phyloP scores from a whole-genome alignment of 2,888 invertebrate species.

The Trachelus tabidus region DNA sequence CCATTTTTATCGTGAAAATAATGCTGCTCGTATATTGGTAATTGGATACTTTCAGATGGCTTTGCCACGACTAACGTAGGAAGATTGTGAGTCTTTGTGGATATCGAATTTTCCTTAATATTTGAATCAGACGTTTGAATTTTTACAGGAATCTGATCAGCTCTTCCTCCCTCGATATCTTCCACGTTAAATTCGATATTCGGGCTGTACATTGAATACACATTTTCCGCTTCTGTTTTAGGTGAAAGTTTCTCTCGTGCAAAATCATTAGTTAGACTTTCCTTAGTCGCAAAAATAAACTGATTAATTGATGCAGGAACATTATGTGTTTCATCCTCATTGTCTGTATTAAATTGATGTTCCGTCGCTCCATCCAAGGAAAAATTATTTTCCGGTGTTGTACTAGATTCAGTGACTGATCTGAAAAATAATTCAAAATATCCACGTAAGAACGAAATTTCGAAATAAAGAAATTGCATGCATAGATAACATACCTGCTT shows the following conservation, averaged over 20 bases:
- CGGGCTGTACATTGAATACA: constrained; percentile 29
- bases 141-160: constrained; percentile 14
- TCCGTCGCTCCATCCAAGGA: too few species aligned
- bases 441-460: too few species aligned
- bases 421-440: too few species aligned
- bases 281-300: too few species aligned
- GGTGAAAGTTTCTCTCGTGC: constrained; percentile 10
- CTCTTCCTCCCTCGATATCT: constrained; percentile 13
- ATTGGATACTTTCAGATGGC: constrained; percentile 2
- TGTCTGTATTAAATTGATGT: too few species aligned
- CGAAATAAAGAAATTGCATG: too few species aligned
- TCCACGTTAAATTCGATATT: constrained; percentile 22
- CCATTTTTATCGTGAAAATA: constrained; percentile 13
- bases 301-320: too few species aligned
- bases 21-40: constrained; percentile 13
- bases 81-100: neutral
- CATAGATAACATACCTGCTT: neutral
- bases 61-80: neutral
- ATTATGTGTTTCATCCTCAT: too few species aligned
- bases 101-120: neutral
- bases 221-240: constrained; percentile 21
- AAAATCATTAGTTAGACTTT: too few species aligned
- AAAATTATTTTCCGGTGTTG: too few species aligned
- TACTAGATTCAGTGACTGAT: too few species aligned
- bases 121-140: neutral